Evolutionary conservation across 23 tunicate species (phyloP).

Genomic region (Clavelina lepadiformis): DNA sequence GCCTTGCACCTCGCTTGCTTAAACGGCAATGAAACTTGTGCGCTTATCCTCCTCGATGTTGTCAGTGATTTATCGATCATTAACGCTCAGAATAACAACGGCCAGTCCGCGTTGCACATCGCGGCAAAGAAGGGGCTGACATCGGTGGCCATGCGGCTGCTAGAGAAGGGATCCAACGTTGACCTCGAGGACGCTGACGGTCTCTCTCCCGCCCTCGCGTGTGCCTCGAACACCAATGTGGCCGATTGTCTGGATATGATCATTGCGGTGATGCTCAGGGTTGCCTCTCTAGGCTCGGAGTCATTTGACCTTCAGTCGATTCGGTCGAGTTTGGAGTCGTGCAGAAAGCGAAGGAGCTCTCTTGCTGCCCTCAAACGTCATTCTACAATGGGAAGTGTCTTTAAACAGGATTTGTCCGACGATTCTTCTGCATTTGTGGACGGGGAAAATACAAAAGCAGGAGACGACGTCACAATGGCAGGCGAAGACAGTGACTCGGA

Average conservation of each 20-base stretch:
- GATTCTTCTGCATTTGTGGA: background rate
- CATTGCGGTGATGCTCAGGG: constrained; percentile 47
- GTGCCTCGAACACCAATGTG: constrained; percentile 78
- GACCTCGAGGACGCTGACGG: constrained; percentile 64
- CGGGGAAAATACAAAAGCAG: background rate
- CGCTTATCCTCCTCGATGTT: constrained; percentile 34
- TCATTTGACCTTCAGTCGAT: constrained; percentile 21
- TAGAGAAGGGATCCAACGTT: constrained; percentile 41
- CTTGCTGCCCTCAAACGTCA: background rate
- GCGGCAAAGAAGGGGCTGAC: constrained; percentile 65
- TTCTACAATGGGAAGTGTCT: background rate
- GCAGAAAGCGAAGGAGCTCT: constrained; percentile 9
- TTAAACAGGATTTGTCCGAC: background rate
- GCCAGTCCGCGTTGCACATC: constrained; percentile 76
- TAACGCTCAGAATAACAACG: constrained; percentile 75
- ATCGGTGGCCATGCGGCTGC: constrained; percentile 38
- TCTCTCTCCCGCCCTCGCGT: constrained; percentile 76
- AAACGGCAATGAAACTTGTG: constrained; percentile 40
- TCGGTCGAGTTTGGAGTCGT: constrained; percentile 15
- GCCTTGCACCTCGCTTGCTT: constrained; percentile 72
- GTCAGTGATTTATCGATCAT: constrained; percentile 45
- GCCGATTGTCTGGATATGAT: constrained; percentile 87
- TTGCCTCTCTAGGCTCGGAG: background rate
- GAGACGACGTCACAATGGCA: background rate
- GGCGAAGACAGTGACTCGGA: constrained; percentile 64